These are phyloP conservation scores for Stomorhina lunata DNA, from an alignment of 2,888 invertebrate species.

Conservation along the genomic window DNA sequence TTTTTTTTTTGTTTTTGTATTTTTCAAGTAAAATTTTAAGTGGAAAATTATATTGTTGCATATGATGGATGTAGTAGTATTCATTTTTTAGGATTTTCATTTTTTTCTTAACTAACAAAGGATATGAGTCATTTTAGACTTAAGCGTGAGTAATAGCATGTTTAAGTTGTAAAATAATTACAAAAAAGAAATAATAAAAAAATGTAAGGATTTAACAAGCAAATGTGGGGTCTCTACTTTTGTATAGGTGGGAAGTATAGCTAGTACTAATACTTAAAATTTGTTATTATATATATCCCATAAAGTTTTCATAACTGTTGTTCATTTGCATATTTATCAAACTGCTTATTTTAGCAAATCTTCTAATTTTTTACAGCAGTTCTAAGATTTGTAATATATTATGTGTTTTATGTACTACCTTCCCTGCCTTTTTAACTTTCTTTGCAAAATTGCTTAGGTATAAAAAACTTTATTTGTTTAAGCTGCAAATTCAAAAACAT, in stretches of 20 bases:
- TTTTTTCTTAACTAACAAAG: background rate
- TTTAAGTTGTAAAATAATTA: background rate
- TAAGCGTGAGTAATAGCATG: background rate
- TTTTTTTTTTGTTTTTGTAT: too few relatives aligned
- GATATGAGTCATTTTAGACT: slow-evolving; percentile 19
- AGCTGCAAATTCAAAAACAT: background rate
- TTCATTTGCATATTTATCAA: too few relatives aligned
- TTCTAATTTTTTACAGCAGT: background rate
- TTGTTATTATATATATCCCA: too few relatives aligned
- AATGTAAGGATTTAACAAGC: background rate
- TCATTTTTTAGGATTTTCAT: background rate
- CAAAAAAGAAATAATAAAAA: background rate
- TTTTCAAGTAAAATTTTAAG: background rate
- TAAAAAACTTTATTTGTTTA: slow-evolving; percentile 10
- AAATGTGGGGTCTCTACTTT: background rate
- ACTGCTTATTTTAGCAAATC: background rate
- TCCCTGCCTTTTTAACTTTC: background rate
- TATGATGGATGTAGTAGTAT: too few relatives aligned
- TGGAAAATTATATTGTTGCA: background rate
- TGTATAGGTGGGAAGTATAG: background rate
- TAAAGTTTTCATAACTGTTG: too few relatives aligned
- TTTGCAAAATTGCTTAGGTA: background rate
- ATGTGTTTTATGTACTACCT: background rate
- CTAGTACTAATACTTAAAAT: background rate
- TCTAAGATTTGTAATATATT: background rate